Evolutionary conservation across 2,113 vertebrate genomes (phyloP), one percentile per base, ranked within the genome.

Genomic region (Thamnaconus septentrionalis): DNA sequence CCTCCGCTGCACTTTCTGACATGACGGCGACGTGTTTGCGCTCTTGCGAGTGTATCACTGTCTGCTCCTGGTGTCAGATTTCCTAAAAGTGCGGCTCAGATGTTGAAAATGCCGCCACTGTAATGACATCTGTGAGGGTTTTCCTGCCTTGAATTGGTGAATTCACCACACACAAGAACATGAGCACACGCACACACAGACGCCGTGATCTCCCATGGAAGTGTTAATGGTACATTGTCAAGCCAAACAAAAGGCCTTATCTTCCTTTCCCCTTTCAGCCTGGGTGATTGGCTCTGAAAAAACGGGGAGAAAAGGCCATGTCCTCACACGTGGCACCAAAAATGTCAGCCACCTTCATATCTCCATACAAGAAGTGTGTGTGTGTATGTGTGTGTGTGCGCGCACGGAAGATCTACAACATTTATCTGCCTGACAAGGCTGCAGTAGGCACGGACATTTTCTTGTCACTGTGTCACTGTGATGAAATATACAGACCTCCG

Each of bases 241-340:
- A 69, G 79, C 81, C 90, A 91, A 90, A 95, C 94, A 97, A 95
- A 88, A 94, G 84, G 90, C 78, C 91, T 96, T 96, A 96, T 95
- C 94, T 92, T 88, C 69, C 85, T 88, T 88, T 73, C 49, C 63
- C 92, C 91, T 93, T 95, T 95, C 94, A 93, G 92, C 93, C 90
- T 91, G 93, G 91, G 91, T 92, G 94, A 96, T 94, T 93, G 94
- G 93, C 92, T 88, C 78, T 31, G 69, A 85, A 92, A 92, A 93
- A 92, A 93, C 79, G 90, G 89, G 93, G 87, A 93, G 91, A 91
- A 94, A 94, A 94, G 90, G 93, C 85, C 58, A 68, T 92, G 92
- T 92, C 93, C 94, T 96, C 94, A 93, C 85, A 86, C 48, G 86
- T 82, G 87, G 79, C 87, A 84, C 85, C 83, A 85, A 80, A 94